These are phyloP conservation scores for Lichenostomus cassidix DNA, from an alignment of 2,113 vertebrate genomes.

Conservation along the genomic window DNA sequence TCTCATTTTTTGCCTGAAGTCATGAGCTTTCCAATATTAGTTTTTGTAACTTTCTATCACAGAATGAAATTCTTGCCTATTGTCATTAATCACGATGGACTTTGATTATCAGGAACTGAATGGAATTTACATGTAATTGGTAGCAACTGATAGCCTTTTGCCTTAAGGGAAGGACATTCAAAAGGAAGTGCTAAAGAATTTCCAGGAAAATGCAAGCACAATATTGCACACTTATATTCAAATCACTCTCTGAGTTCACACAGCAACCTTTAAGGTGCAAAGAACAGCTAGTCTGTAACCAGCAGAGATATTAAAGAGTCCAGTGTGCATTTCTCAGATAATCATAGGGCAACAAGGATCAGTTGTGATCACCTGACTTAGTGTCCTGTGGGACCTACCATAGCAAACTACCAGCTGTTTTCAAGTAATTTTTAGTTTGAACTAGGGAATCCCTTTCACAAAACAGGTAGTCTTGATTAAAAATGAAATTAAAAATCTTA, in stretches of 20 bases:
- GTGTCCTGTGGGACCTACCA: background rate
- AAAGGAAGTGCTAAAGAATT: background rate
- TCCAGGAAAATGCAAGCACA: background rate
- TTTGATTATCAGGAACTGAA: background rate
- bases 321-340: background rate
- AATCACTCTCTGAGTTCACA: background rate
- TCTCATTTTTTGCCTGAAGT: background rate
- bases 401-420: background rate
- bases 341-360: background rate
- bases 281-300: background rate
- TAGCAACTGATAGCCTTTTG: background rate
- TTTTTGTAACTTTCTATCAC: background rate
- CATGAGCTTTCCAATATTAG: background rate
- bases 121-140: background rate
- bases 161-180: background rate
- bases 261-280: background rate
- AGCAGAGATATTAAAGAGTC: background rate
- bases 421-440: background rate
- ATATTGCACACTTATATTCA: background rate
- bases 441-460: background rate
- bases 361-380: background rate
- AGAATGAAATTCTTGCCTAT: background rate
- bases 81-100: background rate
- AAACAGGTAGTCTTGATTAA: background rate
- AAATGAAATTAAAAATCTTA: background rate